Evolutionary conservation across 2,888 invertebrate genomes (phyloP).

Genomic region (Cheilosia impressa): DNA sequence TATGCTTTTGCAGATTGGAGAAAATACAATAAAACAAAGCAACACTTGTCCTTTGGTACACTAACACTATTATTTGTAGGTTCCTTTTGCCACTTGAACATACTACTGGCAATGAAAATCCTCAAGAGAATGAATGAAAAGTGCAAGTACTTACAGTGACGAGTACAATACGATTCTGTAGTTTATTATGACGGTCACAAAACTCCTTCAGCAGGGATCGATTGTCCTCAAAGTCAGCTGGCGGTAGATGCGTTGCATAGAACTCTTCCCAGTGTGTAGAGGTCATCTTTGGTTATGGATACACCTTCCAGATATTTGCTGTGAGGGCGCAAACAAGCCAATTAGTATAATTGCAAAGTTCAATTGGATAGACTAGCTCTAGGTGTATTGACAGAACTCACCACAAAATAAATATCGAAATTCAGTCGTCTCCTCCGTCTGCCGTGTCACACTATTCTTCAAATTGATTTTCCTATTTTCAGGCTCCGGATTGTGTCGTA

Average conservation of each 20-base stretch:
- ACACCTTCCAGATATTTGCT: constrained; percentile 33
- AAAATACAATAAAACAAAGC: not conserved
- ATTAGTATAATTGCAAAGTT: constrained; percentile 53
- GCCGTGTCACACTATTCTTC: not conserved
- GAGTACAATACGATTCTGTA: constrained; percentile 89
- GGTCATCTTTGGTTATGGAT: constrained; percentile 50
- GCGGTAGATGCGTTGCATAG: constrained; percentile 91
- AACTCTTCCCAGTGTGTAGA: constrained; percentile 91
- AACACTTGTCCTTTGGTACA: not conserved
- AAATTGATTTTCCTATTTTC: constrained; percentile 48
- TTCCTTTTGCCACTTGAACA: not conserved
- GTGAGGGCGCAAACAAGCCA: constrained; percentile 34
- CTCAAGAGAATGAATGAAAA: not conserved
- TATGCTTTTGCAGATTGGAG: not conserved
- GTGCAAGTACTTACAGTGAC: constrained; percentile 88
- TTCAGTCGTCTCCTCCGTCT: constrained; percentile 8
- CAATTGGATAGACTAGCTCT: constrained; percentile 1
- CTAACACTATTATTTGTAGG: not conserved
- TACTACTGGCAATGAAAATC: not conserved
- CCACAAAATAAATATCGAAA: constrained; percentile 33
- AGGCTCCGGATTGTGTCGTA: constrained; percentile 3
- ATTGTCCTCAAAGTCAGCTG: constrained; percentile 90
- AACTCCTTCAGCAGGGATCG: constrained; percentile 89
- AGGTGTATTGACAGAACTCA: constrained; percentile 24
- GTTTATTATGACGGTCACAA: constrained; percentile 88